Evolutionary conservation across 1,140 invertebrate species (phyloP), one percentile per base, ranked within the genome.

Genomic region (Lepidurus arcticus): DNA sequence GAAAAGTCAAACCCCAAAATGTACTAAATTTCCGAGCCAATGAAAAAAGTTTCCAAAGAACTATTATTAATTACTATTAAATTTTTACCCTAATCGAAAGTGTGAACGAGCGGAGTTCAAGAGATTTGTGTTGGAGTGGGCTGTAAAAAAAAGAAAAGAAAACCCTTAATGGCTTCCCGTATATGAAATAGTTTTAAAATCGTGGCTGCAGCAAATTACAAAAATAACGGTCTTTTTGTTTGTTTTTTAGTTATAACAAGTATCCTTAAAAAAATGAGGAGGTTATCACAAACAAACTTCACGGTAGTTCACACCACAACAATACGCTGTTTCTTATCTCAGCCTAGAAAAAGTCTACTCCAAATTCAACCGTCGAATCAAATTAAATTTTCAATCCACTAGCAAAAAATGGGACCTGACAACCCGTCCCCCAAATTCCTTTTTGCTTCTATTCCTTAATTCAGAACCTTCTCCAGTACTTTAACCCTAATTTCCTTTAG

Each of bases 261-360:
- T 65, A 13, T 47, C 16, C 45, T 16, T 16, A n/a, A n/a, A 65
- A 65, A 65, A 65, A 65, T 65, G 53, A 65, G 53, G 53, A 65
- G 53, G 53, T 65, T 65, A 65, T 65, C 53, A 65, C 53, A 65
- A 65, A 65, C 53, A 65, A 65, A 65, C 53, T 65, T 65, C 53
- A 65, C 53, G 53, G 53, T 65, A 65, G 53, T 65, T 65, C 53
- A 65, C 53, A 65, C 53, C 53, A 65, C 53, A 65, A 65, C 47
- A 65, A 65, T 21, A 21, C 21, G 16, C 13, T 65, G 16, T 65
- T 16, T 16, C 16, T 7, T 65, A 11, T 65, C 16, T 65, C 53
- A 13, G 53, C 53, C 53, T 34, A 34, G 34, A 34, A 34, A 34
- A 34, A 34, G 0, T 34, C 34, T 34, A 34, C 34, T 26, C 2